A percentile compares a stretch with the other conserved stretches of the same genome.
Conservation (phyloP, 2,113 vertebrate genomes). For the Hippotragus niger region DNA sequence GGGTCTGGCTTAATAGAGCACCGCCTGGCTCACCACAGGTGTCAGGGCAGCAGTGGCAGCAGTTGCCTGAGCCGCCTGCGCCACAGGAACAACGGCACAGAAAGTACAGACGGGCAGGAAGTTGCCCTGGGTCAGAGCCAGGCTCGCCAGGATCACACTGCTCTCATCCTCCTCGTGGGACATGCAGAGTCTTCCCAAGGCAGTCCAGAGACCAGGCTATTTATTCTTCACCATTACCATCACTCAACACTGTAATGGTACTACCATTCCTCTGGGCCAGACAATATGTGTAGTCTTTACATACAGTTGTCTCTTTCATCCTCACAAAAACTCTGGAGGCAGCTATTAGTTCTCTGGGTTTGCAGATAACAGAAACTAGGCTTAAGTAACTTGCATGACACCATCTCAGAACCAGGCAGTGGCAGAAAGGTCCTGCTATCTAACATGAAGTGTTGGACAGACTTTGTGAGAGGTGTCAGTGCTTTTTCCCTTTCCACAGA, state of each 20-base stretch:
- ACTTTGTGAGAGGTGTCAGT: background rate
- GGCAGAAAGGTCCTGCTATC: background rate
- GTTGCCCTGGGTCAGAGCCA: constrained; percentile 41
- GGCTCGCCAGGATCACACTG: background rate
- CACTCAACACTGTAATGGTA: background rate
- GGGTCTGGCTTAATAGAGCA: constrained; percentile 37
- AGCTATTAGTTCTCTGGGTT: background rate
- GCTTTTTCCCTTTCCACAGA: background rate
- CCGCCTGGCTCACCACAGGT: constrained; percentile 9
- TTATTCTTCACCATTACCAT: background rate
- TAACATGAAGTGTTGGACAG: background rate
- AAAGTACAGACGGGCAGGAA: constrained; percentile 66
- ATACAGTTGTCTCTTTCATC: background rate
- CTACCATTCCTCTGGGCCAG: background rate
- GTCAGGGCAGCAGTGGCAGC: background rate
- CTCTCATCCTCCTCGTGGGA: background rate
- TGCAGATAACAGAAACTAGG: background rate
- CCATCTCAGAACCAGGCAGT: background rate
- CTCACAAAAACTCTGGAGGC: background rate
- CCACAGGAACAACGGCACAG: constrained; percentile 43
- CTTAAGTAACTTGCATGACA: background rate
- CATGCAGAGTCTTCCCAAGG: background rate
- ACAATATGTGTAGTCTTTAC: background rate
- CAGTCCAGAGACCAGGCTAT: background rate
- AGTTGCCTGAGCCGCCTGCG: constrained; percentile 38